Conservation (phyloP, 2,797 vertebrate species). For the Pachyuromys duprasi region DNA sequence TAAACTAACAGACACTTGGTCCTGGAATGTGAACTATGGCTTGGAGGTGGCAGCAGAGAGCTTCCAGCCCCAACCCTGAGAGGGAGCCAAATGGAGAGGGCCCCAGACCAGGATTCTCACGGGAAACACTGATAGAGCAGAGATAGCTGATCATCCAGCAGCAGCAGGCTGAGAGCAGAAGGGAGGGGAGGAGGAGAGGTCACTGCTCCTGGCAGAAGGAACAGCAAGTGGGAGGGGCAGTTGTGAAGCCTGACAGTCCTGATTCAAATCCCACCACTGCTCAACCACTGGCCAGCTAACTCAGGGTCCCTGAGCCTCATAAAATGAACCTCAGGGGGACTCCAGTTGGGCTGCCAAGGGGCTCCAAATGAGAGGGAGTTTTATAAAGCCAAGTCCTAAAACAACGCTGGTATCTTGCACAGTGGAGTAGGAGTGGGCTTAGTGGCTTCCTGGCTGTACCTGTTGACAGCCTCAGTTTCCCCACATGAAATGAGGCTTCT, state of each 20-base stretch:
- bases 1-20: neutral
- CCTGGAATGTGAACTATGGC: accelerated
- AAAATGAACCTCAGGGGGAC: neutral
- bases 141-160: accelerated
- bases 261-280: neutral
- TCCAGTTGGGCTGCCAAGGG: accelerated
- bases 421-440: too few relatives aligned
- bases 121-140: neutral
- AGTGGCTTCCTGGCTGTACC: neutral
- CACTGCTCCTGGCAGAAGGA: neutral
- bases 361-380: accelerated
- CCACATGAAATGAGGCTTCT: too few relatives aligned
- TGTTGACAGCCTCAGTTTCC: neutral
- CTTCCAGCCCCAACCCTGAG: neutral
- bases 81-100: neutral
- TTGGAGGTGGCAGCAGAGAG: accelerated
- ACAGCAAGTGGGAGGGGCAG: neutral
- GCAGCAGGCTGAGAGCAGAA: neutral
- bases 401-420: neutral
- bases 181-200: neutral
- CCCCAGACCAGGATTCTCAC: neutral
- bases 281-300: neutral
- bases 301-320: neutral
- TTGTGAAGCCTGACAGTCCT: neutral
- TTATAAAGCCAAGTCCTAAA: neutral